These are phyloP conservation scores for Zoanthus sociatus DNA, from an alignment of 92 coral and sea anemone species.

Conservation along the genomic window DNA sequence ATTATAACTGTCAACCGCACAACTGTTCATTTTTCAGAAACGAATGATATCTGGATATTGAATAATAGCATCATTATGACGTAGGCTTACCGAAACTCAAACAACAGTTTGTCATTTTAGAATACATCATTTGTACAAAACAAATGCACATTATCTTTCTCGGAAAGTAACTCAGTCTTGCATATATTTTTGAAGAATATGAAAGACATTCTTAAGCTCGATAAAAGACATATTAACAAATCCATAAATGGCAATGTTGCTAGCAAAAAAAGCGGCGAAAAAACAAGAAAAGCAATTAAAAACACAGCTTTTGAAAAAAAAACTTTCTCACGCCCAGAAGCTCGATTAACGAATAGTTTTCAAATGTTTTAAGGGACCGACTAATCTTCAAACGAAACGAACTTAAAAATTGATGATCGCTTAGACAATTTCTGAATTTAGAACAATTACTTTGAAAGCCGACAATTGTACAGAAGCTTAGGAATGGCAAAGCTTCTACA, in stretches of 20 bases:
- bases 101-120: not conserved
- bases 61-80: not conserved
- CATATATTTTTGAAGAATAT: not conserved
- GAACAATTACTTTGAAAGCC: constrained; percentile 10
- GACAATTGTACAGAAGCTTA: not conserved
- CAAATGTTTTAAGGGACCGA: not conserved
- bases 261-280: constrained; percentile 4
- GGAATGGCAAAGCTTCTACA: not conserved
- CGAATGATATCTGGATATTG: not conserved
- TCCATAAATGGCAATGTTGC: constrained; percentile 29
- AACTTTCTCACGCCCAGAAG: not conserved
- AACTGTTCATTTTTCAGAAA: constrained; percentile 17
- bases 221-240: constrained; percentile 9
- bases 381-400: constrained; percentile 32
- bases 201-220: not conserved
- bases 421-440: constrained; percentile 5
- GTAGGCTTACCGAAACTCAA: not conserved
- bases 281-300: constrained; percentile 13
- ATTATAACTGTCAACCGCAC: constrained; percentile 13
- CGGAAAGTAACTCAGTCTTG: not conserved
- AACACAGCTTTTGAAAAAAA: constrained; percentile 8
- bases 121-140: not conserved
- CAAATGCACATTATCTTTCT: not conserved
- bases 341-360: constrained; percentile 32
- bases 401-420: constrained; percentile 7